Percentiles rank a stretch among this genome's conserved stretches.
phyloP scores from a whole-genome alignment of 2,113 vertebrate genomes.

The Gobius niger region DNA sequence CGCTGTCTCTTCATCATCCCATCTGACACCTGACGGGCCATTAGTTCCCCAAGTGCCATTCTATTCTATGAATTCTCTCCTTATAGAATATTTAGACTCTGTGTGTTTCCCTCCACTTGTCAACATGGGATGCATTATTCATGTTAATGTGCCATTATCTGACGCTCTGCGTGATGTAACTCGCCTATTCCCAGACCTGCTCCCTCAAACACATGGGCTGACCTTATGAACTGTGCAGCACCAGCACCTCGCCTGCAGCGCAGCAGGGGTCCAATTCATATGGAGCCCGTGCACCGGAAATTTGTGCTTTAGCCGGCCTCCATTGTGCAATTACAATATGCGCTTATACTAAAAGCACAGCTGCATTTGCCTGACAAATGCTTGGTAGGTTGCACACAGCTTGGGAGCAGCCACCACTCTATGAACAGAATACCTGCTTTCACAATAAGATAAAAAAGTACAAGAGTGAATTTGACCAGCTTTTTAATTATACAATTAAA shows the following conservation, averaged over 20 bases:
- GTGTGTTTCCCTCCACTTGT: constrained; percentile 62
- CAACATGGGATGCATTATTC: constrained; percentile 74
- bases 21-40: constrained; percentile 70
- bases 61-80: constrained; percentile 65
- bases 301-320: constrained; percentile 23
- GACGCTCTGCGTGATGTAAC: constrained; percentile 68
- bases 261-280: constrained; percentile 36
- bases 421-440: constrained; percentile 30
- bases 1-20: constrained; percentile 58
- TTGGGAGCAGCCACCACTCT: constrained; percentile 13
- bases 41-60: constrained; percentile 72
- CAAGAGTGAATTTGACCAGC: constrained; percentile 31
- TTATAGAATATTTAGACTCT: constrained; percentile 69
- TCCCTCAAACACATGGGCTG: constrained; percentile 56
- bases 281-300: constrained; percentile 9
- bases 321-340: constrained; percentile 52
- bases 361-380: constrained; percentile 26
- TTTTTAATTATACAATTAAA: constrained; percentile 54
- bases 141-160: constrained; percentile 72
- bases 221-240: constrained; percentile 69
- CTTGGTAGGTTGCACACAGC: constrained; percentile 22
- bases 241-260: constrained; percentile 46
- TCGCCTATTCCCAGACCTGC: constrained; percentile 47
- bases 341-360: constrained; percentile 30
- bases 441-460: constrained; percentile 26